Evolutionary conservation across 1,140 invertebrate species (phyloP).

Genomic region (Drosophila willistoni): DNA sequence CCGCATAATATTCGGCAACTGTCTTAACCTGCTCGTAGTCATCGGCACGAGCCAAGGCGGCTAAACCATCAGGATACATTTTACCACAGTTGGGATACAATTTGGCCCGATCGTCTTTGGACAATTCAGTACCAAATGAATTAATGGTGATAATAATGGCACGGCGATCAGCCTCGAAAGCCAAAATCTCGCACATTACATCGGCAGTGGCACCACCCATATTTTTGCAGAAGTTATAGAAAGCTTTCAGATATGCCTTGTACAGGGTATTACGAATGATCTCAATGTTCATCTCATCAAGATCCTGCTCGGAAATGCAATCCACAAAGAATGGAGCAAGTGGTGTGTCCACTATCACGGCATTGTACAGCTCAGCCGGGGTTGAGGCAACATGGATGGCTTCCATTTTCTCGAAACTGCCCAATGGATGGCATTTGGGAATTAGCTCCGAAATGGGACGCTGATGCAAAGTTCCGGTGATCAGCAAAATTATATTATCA

Average conservation of each 20-base stretch:
- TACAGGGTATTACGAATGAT: conserved; percentile 99
- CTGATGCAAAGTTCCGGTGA: conserved; percentile 99
- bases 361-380: conserved; percentile 99
- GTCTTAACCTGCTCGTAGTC: conserved; percentile 99
- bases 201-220: conserved; percentile 99
- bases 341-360: conserved; percentile 99
- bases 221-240: conserved; percentile 98
- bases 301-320: conserved; percentile 99
- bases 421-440: conserved; percentile 99
- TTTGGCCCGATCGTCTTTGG: conserved; percentile 99
- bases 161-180: conserved; percentile 99
- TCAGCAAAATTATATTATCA: conserved; percentile 99
- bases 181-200: conserved; percentile 99
- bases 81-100: conserved; percentile 99
- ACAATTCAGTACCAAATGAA: conserved; percentile 99
- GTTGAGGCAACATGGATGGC: conserved; percentile 99
- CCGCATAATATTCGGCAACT: conserved; percentile 98
- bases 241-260: conserved; percentile 99
- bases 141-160: conserved; percentile 99
- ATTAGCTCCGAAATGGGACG: conserved; percentile 99
- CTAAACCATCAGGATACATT: conserved; percentile 98
- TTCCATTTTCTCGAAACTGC: conserved; percentile 99
- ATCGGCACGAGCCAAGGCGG: conserved; percentile 97
- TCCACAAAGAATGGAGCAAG: conserved; percentile 99
- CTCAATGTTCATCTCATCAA: conserved; percentile 99